Percentiles rank a stretch among this genome's conserved stretches.
Evolutionary conservation across 1,140 invertebrate species (phyloP).

Genomic region (Mercenaria mercenaria): DNA sequence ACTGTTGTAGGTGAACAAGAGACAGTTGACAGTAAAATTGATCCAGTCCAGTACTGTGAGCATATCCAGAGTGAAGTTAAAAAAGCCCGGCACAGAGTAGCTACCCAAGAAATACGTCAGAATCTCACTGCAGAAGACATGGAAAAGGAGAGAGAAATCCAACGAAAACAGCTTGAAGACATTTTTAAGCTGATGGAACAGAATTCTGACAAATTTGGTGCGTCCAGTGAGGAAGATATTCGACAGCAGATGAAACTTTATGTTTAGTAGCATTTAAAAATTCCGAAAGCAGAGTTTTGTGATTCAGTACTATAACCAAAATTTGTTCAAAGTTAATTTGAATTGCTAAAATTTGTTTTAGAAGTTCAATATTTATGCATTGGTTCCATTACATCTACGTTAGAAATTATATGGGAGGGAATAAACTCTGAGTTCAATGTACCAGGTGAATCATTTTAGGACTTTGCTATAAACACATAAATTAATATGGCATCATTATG

Average conservation of each 20-base stretch:
- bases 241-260: constrained; percentile 85
- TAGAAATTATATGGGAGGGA: too few species aligned
- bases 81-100: constrained; percentile 79
- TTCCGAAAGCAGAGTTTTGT: too few species aligned
- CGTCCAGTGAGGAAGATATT: constrained; percentile 80
- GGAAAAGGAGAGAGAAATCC: constrained; percentile 80
- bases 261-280: constrained; percentile 47
- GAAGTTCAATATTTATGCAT: too few species aligned
- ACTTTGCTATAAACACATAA: too few species aligned
- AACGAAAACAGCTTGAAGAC: constrained; percentile 81
- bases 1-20: neutral
- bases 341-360: too few species aligned
- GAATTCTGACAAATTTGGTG: constrained; percentile 83
- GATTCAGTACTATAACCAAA: too few species aligned
- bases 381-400: too few species aligned
- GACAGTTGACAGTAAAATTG: constrained; percentile 61
- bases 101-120: constrained; percentile 79
- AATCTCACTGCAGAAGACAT: constrained; percentile 81
- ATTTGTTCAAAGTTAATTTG: too few species aligned
- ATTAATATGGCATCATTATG: too few species aligned
- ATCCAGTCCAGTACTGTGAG: constrained; percentile 83
- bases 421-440: too few species aligned
- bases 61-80: constrained; percentile 85
- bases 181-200: constrained; percentile 84
- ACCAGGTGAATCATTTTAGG: too few species aligned